Conservation (phyloP, 2,113 vertebrate genomes). For the Thunnus maccoyii region DNA sequence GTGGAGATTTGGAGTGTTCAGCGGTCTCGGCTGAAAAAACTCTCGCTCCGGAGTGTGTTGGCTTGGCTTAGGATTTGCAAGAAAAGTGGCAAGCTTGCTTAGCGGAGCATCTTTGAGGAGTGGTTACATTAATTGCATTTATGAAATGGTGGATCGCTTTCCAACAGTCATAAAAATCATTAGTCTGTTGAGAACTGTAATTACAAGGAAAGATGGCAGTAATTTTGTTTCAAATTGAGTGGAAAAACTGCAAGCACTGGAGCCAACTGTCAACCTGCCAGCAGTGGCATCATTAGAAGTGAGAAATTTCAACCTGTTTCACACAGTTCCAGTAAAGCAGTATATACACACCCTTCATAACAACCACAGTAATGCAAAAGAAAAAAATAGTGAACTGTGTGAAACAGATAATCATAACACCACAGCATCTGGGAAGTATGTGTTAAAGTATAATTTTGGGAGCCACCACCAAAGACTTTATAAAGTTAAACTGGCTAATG, state of each 20-base stretch:
- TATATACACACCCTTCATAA: background rate
- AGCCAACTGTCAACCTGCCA: constrained; percentile 2
- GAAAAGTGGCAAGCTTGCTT: constrained; percentile 20
- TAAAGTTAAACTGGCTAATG: no score
- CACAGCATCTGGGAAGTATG: no score
- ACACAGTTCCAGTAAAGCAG: background rate
- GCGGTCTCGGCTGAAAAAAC: constrained; percentile 22
- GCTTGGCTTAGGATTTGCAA: constrained; percentile 48
- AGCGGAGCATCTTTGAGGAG: constrained; percentile 15
- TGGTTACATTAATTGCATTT: constrained; percentile 41
- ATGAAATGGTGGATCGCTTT: constrained; percentile 27
- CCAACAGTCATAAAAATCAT: constrained; percentile 10
- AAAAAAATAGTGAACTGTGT: no score
- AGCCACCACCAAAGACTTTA: no score
- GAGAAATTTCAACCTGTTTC: constrained; percentile 11
- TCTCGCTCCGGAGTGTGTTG: constrained; percentile 23
- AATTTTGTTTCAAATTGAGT: constrained; percentile 3
- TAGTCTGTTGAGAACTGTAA: constrained; percentile 17
- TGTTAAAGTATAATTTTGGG: no score
- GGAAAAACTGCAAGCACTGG: background rate
- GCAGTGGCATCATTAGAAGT: constrained; percentile 11
- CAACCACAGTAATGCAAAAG: no score
- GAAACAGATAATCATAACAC: no score
- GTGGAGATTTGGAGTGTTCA: constrained; percentile 75
- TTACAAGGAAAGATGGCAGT: constrained; percentile 18